Evolutionary conservation across 2,888 invertebrate species (phyloP).

Genomic region (Philhelius pedissequus): DNA sequence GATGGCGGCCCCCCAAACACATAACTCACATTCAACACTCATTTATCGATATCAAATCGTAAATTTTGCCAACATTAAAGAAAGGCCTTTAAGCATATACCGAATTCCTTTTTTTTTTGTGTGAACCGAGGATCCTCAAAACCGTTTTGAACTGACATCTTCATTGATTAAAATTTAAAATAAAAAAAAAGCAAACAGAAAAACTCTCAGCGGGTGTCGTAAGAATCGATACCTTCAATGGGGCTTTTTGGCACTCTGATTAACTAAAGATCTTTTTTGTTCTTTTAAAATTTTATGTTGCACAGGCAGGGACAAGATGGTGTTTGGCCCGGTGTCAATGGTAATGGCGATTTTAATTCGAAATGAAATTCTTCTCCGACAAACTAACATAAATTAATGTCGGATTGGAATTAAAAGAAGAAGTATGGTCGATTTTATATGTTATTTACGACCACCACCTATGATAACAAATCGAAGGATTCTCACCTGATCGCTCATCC

Average conservation of each 20-base stretch:
- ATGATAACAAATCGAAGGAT: constrained; percentile 12
- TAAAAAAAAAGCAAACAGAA: constrained; percentile 21
- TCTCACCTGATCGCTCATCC: constrained; percentile 4
- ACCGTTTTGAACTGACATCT: constrained; percentile 56
- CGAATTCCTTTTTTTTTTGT: neutral
- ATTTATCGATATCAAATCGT: constrained; percentile 60
- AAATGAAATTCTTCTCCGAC: neutral
- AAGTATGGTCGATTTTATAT: constrained; percentile 30
- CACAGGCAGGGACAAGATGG: neutral
- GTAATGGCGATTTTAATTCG: constrained; percentile 30
- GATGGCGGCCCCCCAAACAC: constrained; percentile 29
- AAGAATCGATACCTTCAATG: constrained; percentile 24
- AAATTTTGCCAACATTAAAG: constrained; percentile 34
- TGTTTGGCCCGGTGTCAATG: constrained; percentile 40
- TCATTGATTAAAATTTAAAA: constrained; percentile 47
- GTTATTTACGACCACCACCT: constrained; percentile 48
- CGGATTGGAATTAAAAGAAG: constrained; percentile 20
- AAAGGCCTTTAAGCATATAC: neutral
- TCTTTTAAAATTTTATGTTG: constrained; percentile 12
- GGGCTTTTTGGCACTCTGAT: constrained; percentile 44
- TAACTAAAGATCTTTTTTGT: constrained; percentile 7
- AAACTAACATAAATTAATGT: constrained; percentile 42
- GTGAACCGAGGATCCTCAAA: neutral
- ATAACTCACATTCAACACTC: constrained; percentile 61
- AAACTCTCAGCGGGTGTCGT: constrained; percentile 46